phyloP scores from a whole-genome alignment of 2,113 vertebrate genomes.

The Leucopsar rothschildi region DNA sequence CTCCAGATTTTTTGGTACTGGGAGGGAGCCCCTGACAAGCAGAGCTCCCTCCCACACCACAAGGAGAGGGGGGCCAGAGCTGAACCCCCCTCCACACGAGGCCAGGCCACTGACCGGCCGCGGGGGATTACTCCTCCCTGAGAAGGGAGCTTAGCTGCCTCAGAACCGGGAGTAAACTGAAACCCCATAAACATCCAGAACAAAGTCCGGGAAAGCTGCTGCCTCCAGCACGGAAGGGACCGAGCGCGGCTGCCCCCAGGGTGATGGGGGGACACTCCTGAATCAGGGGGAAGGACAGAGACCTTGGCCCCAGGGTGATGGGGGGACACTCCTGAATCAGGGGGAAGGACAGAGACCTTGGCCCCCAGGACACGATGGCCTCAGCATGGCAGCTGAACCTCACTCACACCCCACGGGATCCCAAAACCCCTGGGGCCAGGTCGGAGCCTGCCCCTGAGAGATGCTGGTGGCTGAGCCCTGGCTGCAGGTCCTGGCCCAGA shows the following conservation, averaged over 20 bases:
- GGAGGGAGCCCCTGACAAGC: not conserved
- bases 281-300: not conserved
- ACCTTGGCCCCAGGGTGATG: not conserved
- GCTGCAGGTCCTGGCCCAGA: not conserved
- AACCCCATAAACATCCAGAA: slow-evolving; percentile 21
- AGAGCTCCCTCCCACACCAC: not conserved
- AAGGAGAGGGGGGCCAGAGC: not conserved
- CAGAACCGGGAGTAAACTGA: slow-evolving; percentile 15
- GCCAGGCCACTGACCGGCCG: not conserved
- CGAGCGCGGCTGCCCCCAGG: fast-evolving
- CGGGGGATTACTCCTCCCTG: not conserved
- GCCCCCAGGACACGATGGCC: fast-evolving
- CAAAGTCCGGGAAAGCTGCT: slow-evolving; percentile 25
- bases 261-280: too few relatives aligned
- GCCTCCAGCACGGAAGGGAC: not conserved
- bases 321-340: fast-evolving
- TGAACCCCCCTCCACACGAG: not conserved
- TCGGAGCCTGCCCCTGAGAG: fast-evolving
- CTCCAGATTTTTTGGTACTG: not conserved
- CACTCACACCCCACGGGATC: fast-evolving
- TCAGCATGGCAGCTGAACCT: not conserved
- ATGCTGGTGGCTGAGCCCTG: not conserved
- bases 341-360: not conserved
- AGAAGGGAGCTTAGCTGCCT: slow-evolving; percentile 19
- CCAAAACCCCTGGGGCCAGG: fast-evolving